Evolutionary conservation across 2,888 invertebrate genomes (phyloP).

Genomic region (Gerris lacustris): DNA sequence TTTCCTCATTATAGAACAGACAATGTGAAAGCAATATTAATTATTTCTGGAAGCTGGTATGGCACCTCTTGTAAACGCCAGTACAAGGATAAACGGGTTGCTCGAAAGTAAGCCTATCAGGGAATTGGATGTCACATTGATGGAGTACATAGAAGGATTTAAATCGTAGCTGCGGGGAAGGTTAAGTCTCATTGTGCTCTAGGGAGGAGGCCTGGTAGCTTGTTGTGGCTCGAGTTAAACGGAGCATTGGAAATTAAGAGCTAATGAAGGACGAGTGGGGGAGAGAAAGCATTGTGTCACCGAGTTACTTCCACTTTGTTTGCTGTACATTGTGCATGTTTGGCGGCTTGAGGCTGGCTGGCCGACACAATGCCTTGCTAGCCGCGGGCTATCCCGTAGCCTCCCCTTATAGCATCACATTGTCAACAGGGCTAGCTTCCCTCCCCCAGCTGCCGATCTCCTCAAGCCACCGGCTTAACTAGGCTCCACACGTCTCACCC

Average conservation of each 20-base stretch:
- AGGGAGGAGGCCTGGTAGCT: background rate
- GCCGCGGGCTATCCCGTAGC: background rate
- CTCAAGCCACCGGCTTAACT: slow-evolving; percentile 3
- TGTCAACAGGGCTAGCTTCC: background rate
- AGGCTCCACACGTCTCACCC: background rate
- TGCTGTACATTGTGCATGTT: background rate
- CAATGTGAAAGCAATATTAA: too few species aligned
- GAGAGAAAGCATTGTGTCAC: background rate
- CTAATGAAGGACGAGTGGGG: background rate
- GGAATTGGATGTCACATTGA: too few species aligned
- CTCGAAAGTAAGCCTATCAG: too few species aligned
- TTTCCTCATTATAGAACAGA: too few species aligned
- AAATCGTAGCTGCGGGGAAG: too few species aligned
- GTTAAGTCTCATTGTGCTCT: background rate
- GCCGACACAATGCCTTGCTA: background rate
- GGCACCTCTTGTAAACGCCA: too few species aligned
- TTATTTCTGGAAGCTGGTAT: too few species aligned
- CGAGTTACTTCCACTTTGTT: slow-evolving; percentile 5
- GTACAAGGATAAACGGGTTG: too few species aligned
- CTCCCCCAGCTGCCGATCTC: background rate
- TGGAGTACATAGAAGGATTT: too few species aligned
- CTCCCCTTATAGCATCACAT: background rate
- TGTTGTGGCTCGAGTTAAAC: slow-evolving; percentile 3
- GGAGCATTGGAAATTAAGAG: background rate
- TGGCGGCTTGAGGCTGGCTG: background rate